Percentiles rank a stretch among this genome's conserved stretches.
Evolutionary conservation across 2,888 invertebrate species (phyloP).

Genomic region (Dasysyrphus tricinctus): DNA sequence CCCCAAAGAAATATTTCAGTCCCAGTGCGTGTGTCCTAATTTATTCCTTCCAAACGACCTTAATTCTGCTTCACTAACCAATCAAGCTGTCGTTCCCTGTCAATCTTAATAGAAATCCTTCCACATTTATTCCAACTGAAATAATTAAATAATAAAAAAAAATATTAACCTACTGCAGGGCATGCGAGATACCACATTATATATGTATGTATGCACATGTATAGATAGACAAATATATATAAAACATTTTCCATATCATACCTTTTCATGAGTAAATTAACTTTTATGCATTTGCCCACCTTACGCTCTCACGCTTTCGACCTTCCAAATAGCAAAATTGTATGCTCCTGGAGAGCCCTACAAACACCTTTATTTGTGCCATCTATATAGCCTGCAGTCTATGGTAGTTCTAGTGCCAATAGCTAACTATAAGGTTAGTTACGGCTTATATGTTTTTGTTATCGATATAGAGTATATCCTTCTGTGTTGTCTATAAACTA

Average conservation of each 20-base stretch:
- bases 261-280: slow-evolving; percentile 36
- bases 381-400: not conserved
- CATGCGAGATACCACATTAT: not conserved
- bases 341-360: not conserved
- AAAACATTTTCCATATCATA: slow-evolving; percentile 25
- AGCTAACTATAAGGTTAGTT: slow-evolving; percentile 3
- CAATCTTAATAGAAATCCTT: slow-evolving; percentile 40
- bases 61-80: slow-evolving; percentile 23
- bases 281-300: slow-evolving; percentile 41
- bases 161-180: slow-evolving; percentile 2
- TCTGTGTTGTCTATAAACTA: slow-evolving; percentile 2
- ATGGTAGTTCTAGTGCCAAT: slow-evolving; percentile 8
- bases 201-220: too few relatives aligned
- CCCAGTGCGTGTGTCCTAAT: slow-evolving; percentile 3
- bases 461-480: slow-evolving; percentile 14
- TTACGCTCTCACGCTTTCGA: slow-evolving; percentile 35
- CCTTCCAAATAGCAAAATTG: slow-evolving; percentile 17
- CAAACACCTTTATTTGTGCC: not conserved
- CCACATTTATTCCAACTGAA: slow-evolving; percentile 24
- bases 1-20: not conserved
- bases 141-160: slow-evolving; percentile 39
- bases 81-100: slow-evolving; percentile 42
- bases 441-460: slow-evolving; percentile 30
- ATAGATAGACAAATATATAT: not conserved
- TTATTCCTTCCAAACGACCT: slow-evolving; percentile 2